Percentiles rank a stretch among this genome's conserved stretches.
Evolutionary conservation across 2,797 vertebrate genomes (phyloP).

Genomic region (Pterois miles): DNA sequence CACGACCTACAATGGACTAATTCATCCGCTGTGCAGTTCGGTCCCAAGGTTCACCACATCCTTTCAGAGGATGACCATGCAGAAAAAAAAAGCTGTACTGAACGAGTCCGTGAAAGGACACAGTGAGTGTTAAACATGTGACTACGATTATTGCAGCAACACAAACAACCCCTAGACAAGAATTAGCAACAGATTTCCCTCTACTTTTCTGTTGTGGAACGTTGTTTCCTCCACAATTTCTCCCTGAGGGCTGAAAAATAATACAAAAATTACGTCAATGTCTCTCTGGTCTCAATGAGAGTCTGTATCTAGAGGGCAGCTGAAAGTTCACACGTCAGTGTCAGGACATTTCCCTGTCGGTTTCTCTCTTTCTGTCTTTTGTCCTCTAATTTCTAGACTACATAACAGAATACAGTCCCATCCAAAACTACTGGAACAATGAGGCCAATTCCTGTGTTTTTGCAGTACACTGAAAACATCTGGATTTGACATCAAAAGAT

Average conservation of each 20-base stretch:
- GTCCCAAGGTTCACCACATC: slow-evolving; percentile 24
- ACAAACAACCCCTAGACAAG: neutral
- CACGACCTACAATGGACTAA: slow-evolving; percentile 53
- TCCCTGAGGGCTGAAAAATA: slow-evolving; percentile 1
- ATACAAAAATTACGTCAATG: neutral
- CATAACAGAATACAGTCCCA: no score
- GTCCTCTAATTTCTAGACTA: neutral
- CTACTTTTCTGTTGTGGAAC: neutral
- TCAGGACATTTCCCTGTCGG: neutral
- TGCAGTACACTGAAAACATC: no score
- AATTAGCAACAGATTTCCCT: neutral
- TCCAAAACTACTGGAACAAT: no score
- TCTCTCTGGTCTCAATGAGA: neutral
- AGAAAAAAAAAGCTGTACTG: neutral
- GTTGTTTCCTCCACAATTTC: neutral
- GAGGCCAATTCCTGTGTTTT: no score
- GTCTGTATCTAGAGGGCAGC: neutral
- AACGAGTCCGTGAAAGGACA: neutral
- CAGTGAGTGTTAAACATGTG: neutral
- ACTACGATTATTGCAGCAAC: neutral
- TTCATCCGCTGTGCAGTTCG: slow-evolving; percentile 48
- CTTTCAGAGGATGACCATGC: slow-evolving; percentile 25
- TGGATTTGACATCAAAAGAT: no score
- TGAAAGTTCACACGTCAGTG: neutral
- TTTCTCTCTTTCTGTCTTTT: slow-evolving; percentile 2